A percentile compares a stretch with the other conserved stretches of the same genome.
These are phyloP conservation scores for Mormoops blainvillei DNA, from an alignment of 2,113 vertebrate species.

Conservation along the genomic window DNA sequence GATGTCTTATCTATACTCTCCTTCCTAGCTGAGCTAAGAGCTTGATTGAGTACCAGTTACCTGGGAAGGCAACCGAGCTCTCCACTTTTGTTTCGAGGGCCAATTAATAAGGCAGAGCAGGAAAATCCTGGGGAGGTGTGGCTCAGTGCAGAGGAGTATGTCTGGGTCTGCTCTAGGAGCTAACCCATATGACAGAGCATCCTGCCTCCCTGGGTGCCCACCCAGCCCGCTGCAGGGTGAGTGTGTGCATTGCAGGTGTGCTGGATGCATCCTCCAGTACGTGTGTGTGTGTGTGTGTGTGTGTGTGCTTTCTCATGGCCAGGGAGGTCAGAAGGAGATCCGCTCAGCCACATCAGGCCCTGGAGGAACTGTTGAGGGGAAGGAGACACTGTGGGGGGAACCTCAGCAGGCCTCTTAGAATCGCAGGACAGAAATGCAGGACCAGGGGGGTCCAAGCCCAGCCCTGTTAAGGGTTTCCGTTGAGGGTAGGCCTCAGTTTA, in stretches of 20 bases:
- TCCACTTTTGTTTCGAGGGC: background rate
- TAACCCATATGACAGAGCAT: background rate
- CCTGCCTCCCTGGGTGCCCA: background rate
- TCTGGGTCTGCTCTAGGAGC: background rate
- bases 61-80: background rate
- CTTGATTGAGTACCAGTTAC: background rate
- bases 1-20: background rate
- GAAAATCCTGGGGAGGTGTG: background rate
- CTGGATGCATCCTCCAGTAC: background rate
- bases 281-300: rapidly evolving
- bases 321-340: background rate
- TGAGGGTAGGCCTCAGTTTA: background rate
- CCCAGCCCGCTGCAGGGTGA: background rate
- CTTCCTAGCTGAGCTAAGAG: background rate
- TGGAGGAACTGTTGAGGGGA: background rate
- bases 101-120: background rate
- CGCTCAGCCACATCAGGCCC: background rate
- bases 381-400: background rate
- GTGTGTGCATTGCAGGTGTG: background rate
- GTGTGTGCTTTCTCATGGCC: rapidly evolving
- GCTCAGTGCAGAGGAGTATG: background rate
- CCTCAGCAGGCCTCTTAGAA: background rate
- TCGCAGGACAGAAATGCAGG: background rate
- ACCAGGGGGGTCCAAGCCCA: background rate
- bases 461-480: background rate